Conservation (phyloP, 2,113 vertebrate genomes). For the Sakesphorus luctuosus region DNA sequence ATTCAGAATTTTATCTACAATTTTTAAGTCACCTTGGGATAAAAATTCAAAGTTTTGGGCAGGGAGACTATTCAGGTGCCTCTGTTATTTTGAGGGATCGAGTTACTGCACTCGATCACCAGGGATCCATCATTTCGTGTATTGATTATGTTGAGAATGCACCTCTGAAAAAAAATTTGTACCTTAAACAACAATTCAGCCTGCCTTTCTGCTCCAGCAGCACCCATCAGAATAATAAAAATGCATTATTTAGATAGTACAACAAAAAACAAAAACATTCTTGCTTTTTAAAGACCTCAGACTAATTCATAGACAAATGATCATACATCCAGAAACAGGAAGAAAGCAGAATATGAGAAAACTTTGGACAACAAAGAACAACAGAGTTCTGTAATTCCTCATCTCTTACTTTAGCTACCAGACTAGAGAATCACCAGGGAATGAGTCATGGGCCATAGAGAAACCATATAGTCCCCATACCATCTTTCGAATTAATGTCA, state of each 20-base stretch:
- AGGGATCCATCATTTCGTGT: not conserved
- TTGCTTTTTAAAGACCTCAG: not conserved
- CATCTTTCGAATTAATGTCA: not conserved
- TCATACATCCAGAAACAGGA: fast-evolving
- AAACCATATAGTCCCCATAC: not conserved
- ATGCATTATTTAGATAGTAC: not conserved
- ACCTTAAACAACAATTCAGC: constrained; percentile 2
- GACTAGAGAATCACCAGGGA: not conserved
- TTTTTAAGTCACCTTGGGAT: not conserved
- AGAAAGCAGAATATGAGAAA: not conserved
- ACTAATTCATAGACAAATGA: not conserved
- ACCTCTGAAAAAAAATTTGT: not conserved
- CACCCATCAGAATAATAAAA: constrained; percentile 23
- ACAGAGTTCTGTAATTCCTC: not conserved
- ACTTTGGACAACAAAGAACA: not conserved
- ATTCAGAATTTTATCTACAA: not conserved
- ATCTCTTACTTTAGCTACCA: not conserved
- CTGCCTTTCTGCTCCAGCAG: not conserved
- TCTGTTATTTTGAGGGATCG: not conserved
- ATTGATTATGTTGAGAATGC: not conserved
- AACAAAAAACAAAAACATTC: not conserved
- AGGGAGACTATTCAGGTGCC: not conserved
- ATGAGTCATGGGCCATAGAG: not conserved
- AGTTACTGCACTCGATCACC: not conserved
- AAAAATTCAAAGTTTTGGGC: not conserved